These are phyloP conservation scores for Portevinia maculata DNA, from an alignment of 2,888 invertebrate species.

Conservation along the genomic window DNA sequence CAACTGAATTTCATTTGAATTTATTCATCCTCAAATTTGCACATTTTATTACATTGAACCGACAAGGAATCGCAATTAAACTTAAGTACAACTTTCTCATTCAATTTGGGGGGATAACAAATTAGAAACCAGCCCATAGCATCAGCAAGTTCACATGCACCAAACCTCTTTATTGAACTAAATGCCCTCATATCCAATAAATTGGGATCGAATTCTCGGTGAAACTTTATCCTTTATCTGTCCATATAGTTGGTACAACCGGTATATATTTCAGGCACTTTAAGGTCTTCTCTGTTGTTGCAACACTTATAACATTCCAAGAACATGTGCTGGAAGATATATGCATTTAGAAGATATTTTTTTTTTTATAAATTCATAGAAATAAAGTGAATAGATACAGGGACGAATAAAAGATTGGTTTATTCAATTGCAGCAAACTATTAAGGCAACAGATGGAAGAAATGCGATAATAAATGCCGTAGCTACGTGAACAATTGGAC, in stretches of 20 bases:
- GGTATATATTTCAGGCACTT: too few relatives aligned
- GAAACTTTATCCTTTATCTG: conserved; percentile 59
- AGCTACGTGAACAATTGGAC: conserved; percentile 23
- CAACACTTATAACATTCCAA: too few relatives aligned
- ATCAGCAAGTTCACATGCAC: neutral
- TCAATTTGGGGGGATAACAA: neutral
- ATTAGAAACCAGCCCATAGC: conserved; percentile 5
- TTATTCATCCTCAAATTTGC: conserved; percentile 43
- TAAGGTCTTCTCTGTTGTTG: conserved; percentile 1
- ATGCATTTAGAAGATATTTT: too few relatives aligned
- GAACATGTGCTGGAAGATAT: too few relatives aligned
- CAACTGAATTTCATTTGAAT: conserved; percentile 3
- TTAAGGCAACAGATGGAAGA: neutral
- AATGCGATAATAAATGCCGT: conserved; percentile 44
- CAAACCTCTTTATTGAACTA: neutral
- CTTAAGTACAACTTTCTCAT: conserved; percentile 13
- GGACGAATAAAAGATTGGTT: neutral
- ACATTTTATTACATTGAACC: conserved; percentile 20
- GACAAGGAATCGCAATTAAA: conserved; percentile 22
- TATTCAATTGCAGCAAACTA: neutral
- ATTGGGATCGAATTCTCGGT: conserved; percentile 10
- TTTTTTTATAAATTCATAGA: too few relatives aligned
- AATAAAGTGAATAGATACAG: too few relatives aligned
- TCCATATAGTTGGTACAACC: conserved; percentile 40
- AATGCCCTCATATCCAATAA: neutral